phyloP scores from a whole-genome alignment of 2,113 vertebrate genomes.

The Sceloporus undulatus region DNA sequence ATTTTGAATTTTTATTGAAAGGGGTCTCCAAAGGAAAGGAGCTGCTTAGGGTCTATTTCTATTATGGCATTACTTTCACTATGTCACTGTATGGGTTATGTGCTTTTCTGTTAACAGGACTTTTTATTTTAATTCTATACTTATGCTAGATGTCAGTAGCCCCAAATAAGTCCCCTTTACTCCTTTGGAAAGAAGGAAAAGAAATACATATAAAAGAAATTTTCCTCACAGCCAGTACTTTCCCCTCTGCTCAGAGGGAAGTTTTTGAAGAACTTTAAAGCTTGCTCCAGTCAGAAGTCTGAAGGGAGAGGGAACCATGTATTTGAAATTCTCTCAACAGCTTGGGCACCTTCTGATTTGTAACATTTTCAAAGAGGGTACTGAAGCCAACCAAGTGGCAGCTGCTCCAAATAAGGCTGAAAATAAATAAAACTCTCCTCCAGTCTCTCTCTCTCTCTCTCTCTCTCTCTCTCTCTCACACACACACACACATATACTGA shows the following conservation, averaged over 20 bases:
- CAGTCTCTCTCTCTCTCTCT: not conserved
- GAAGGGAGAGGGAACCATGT: not conserved
- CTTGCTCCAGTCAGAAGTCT: not conserved
- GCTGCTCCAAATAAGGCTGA: not conserved
- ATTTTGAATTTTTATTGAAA: not conserved
- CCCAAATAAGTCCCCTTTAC: slow-evolving; percentile 8
- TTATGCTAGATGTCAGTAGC: not conserved
- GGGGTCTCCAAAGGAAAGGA: not conserved
- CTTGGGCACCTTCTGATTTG: not conserved
- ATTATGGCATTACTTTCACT: not conserved
- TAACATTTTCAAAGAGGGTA: not conserved
- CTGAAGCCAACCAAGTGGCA: slow-evolving; percentile 4
- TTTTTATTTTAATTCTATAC: slow-evolving; percentile 13
- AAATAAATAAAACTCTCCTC: not conserved
- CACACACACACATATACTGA: not conserved
- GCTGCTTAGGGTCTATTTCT: not conserved
- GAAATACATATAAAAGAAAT: slow-evolving; percentile 28
- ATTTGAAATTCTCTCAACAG: not conserved
- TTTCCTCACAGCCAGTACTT: slow-evolving; percentile 18
- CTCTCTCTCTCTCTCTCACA: not conserved
- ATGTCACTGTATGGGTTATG: not conserved
- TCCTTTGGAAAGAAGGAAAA: not conserved
- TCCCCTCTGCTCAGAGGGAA: not conserved
- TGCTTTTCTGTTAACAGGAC: not conserved
- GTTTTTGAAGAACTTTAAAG: slow-evolving; percentile 36